These are phyloP conservation scores for Amphiprion ocellaris DNA, from an alignment of 2,113 vertebrate species.

Conservation along the genomic window DNA sequence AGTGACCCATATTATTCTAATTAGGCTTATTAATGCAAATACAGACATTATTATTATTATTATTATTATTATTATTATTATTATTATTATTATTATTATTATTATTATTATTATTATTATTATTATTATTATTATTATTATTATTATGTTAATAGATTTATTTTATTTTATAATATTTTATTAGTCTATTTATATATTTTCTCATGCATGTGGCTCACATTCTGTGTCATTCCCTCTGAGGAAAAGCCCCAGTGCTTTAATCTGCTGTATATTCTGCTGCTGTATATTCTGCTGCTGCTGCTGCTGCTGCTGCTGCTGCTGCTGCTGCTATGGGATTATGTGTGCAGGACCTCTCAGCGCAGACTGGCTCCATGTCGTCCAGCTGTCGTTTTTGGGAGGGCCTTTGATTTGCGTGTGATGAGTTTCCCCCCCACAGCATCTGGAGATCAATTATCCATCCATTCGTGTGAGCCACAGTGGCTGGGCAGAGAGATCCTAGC, in stretches of 20 bases:
- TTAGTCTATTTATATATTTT: neutral
- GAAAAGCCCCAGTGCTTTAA: slow-evolving; percentile 42
- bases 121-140: neutral
- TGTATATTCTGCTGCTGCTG: slow-evolving; percentile 44
- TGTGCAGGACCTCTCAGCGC: slow-evolving; percentile 27
- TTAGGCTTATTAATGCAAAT: slow-evolving; percentile 1
- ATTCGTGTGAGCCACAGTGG: slow-evolving; percentile 46
- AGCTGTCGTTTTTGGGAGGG: slow-evolving; percentile 76
- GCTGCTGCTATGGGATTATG: slow-evolving; percentile 66
- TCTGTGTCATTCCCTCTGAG: slow-evolving; percentile 24
- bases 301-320: slow-evolving; percentile 34
- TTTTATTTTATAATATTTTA: too few species aligned
- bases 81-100: neutral
- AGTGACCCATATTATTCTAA: neutral
- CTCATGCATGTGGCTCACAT: neutral
- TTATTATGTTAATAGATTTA: neutral
- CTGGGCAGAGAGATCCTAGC: slow-evolving; percentile 55
- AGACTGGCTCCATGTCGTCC: slow-evolving; percentile 54
- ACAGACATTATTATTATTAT: neutral
- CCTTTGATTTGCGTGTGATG: slow-evolving; percentile 78
- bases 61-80: neutral
- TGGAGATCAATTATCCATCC: slow-evolving; percentile 78
- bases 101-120: neutral
- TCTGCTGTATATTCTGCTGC: slow-evolving; percentile 36
- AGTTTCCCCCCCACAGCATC: slow-evolving; percentile 73